Percentiles rank a stretch among this genome's conserved stretches.
phyloP scores from a whole-genome alignment of 2,797 vertebrate species.

The Gadopsis bispinosus region DNA sequence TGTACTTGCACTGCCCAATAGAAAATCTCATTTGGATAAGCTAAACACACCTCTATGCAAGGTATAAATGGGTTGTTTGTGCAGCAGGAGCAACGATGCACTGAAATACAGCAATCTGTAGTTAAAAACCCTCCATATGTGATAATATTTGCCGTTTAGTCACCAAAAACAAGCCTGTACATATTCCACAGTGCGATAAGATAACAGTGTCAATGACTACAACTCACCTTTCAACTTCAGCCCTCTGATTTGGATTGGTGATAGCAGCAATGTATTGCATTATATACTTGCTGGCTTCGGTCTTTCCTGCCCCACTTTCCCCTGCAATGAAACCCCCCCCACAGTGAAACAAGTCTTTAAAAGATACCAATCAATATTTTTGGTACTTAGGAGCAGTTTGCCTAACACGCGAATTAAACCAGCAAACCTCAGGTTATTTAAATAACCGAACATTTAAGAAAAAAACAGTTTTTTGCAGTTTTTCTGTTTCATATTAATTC shows the following conservation, averaged over 20 bases:
- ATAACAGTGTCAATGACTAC: background rate
- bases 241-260: constrained; percentile 97
- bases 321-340: constrained; percentile 81
- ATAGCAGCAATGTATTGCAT: constrained; percentile 99
- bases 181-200: background rate
- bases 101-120: background rate
- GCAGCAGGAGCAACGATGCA: background rate
- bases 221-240: constrained; percentile 96
- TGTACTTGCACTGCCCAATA: background rate
- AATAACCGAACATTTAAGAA: background rate
- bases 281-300: constrained; percentile 99
- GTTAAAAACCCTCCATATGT: background rate
- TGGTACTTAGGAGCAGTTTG: background rate
- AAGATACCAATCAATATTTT: background rate
- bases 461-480: background rate
- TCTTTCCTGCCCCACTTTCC: constrained; percentile 98
- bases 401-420: constrained; percentile 4
- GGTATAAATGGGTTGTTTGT: background rate
- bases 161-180: background rate
- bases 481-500: background rate
- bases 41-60: background rate
- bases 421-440: background rate
- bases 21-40: background rate
- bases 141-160: background rate
- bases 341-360: background rate